Conservation (phyloP, 53 echinoderm and acorn worm genomes). For the Hippasteria phrygiana region DNA sequence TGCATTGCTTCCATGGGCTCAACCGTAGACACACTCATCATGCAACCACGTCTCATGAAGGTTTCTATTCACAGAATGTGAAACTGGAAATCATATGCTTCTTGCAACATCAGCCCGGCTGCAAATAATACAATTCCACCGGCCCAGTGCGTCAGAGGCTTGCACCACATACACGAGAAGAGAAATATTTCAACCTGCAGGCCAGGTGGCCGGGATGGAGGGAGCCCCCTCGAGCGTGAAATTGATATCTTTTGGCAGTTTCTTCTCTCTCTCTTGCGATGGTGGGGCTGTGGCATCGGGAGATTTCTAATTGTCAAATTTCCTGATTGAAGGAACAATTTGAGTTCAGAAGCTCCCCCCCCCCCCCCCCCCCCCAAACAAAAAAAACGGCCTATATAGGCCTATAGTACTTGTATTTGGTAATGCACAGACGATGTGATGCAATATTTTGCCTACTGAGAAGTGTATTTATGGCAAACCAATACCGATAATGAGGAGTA, state of each 20-base stretch:
- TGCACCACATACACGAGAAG: background rate
- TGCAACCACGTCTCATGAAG: background rate
- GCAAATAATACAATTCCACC: slow-evolving; percentile 6
- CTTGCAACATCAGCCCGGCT: background rate
- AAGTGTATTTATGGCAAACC: too few species aligned
- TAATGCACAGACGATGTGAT: too few species aligned
- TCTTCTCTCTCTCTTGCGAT: background rate
- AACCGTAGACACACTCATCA: too few species aligned
- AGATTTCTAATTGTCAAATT: background rate
- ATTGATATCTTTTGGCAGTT: slow-evolving; percentile 40
- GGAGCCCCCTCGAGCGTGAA: slow-evolving; percentile 13
- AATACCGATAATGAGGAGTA: background rate
- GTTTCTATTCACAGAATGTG: background rate
- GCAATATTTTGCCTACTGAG: too few species aligned
- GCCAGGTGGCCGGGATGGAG: slow-evolving; percentile 41
- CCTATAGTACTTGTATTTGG: too few species aligned
- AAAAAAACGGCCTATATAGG: too few species aligned
- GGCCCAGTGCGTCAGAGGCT: background rate
- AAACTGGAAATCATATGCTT: background rate
- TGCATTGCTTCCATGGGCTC: too few species aligned
- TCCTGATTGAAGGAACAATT: too few species aligned
- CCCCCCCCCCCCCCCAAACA: too few species aligned
- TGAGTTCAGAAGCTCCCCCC: too few species aligned
- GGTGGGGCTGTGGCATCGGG: background rate
- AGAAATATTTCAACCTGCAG: background rate